Percentiles rank a stretch among this genome's conserved stretches.
Conservation (phyloP, 35 echinoderm and acorn worm species). For the Nesometra sesokonis region DNA sequence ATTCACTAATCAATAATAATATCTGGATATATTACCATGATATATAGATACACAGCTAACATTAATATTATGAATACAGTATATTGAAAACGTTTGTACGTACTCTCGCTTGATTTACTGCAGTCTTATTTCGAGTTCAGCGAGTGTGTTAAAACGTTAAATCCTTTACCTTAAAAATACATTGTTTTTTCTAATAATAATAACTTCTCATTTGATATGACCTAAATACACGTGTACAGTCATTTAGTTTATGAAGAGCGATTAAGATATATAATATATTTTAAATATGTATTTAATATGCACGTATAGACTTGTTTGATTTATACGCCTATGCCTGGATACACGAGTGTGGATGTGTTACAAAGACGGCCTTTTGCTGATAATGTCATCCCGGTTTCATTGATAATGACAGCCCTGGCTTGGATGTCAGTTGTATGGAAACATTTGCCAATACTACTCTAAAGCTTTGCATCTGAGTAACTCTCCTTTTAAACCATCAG, state of each 20-base stretch:
- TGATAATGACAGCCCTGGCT: background rate
- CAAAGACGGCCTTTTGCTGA: background rate
- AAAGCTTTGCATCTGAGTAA: background rate
- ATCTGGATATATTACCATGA: background rate
- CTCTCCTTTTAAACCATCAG: background rate
- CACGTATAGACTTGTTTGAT: background rate
- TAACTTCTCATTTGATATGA: background rate
- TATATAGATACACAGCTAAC: background rate
- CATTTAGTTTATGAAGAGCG: background rate
- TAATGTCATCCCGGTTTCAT: background rate
- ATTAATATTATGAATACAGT: background rate
- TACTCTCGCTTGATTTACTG: too few relatives aligned
- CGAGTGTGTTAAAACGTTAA: too few relatives aligned
- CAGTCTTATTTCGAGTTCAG: too few relatives aligned
- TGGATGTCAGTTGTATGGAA: background rate
- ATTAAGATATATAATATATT: background rate
- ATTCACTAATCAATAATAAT: too few relatives aligned
- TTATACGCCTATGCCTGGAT: background rate
- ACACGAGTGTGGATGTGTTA: background rate
- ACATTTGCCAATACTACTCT: background rate
- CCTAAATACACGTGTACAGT: background rate
- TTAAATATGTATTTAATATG: background rate
- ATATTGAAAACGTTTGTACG: background rate
- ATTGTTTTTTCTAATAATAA: background rate
- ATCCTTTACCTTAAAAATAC: background rate